A percentile compares a stretch with the other conserved stretches of the same genome.
Evolutionary conservation across 2,888 invertebrate genomes (phyloP).

Genomic region (Lathronympha strigana): DNA sequence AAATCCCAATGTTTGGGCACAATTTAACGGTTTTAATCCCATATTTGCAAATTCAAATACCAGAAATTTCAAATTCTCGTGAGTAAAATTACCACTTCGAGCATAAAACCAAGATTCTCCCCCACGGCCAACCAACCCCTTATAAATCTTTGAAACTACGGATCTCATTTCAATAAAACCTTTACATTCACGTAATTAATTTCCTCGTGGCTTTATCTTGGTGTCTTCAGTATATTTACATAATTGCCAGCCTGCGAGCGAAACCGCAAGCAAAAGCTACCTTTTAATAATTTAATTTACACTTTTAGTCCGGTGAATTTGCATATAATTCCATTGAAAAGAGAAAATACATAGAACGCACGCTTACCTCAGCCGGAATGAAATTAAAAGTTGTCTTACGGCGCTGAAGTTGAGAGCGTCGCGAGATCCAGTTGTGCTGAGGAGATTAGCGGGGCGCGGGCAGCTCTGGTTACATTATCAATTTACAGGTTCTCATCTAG

Average conservation of each 20-base stretch:
- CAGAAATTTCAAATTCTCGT: background rate
- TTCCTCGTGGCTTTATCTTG: constrained; percentile 38
- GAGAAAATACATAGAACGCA: constrained; percentile 51
- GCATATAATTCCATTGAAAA: constrained; percentile 41
- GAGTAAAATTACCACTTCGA: constrained; percentile 12
- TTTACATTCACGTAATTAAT: constrained; percentile 40
- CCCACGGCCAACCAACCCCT: constrained; percentile 18
- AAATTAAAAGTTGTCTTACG: constrained; percentile 66
- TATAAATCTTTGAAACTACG: constrained; percentile 40
- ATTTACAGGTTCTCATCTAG: constrained; percentile 58
- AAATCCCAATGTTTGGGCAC: background rate
- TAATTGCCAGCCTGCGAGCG: constrained; percentile 37
- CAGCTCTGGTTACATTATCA: constrained; percentile 54
- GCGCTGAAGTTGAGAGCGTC: constrained; percentile 57
- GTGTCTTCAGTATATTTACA: constrained; percentile 41
- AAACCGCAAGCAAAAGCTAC: constrained; percentile 41
- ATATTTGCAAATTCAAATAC: constrained; percentile 10
- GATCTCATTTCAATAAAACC: constrained; percentile 42
- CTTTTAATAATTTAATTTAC: constrained; percentile 41
- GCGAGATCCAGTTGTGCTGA: constrained; percentile 46
- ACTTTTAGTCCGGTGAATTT: constrained; percentile 41
- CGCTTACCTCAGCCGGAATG: constrained; percentile 62
- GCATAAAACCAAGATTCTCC: constrained; percentile 24
- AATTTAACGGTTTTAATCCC: background rate
- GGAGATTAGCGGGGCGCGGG: constrained; percentile 39